Conservation (phyloP, 2,797 vertebrate species). For the Sebastes itinus region DNA sequence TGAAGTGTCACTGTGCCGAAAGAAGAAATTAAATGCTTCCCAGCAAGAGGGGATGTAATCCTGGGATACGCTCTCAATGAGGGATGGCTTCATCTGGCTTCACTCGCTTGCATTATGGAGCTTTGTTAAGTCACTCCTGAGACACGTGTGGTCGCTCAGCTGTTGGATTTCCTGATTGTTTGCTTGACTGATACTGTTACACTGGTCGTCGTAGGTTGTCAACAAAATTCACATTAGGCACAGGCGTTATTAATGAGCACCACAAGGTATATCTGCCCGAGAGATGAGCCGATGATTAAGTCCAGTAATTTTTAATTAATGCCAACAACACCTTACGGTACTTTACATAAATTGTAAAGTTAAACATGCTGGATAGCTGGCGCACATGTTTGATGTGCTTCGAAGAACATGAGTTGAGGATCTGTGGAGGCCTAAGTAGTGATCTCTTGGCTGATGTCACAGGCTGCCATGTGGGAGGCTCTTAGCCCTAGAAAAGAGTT, state of each 20-base stretch:
- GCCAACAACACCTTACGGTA: conserved; percentile 40
- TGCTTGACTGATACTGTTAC: conserved; percentile 41
- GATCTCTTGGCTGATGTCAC: background rate
- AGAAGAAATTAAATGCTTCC: conserved; percentile 77
- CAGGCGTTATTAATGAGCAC: conserved; percentile 31
- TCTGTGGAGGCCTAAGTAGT: background rate
- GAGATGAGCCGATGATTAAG: conserved; percentile 55
- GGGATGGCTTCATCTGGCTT: conserved; percentile 46
- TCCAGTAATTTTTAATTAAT: conserved; percentile 61
- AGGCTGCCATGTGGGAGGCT: background rate
- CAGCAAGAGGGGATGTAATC: conserved; percentile 50
- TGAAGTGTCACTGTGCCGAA: conserved; percentile 75
- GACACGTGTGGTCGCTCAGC: conserved; percentile 21
- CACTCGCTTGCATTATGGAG: conserved; percentile 32
- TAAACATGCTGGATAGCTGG: background rate
- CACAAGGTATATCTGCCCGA: conserved; percentile 21
- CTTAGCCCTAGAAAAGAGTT: background rate
- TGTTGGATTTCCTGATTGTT: conserved; percentile 41
- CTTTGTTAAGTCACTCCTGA: conserved; percentile 34
- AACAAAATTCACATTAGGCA: conserved; percentile 30
- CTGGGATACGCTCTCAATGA: conserved; percentile 37
- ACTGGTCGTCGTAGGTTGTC: conserved; percentile 34
- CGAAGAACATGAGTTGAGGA: background rate
- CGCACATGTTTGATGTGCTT: background rate
- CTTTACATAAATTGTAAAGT: conserved; percentile 14